Percentiles rank a stretch among this genome's conserved stretches.
These are phyloP conservation scores for Halcyon leucocephala DNA, from an alignment of 2,797 vertebrate species.

Conservation along the genomic window DNA sequence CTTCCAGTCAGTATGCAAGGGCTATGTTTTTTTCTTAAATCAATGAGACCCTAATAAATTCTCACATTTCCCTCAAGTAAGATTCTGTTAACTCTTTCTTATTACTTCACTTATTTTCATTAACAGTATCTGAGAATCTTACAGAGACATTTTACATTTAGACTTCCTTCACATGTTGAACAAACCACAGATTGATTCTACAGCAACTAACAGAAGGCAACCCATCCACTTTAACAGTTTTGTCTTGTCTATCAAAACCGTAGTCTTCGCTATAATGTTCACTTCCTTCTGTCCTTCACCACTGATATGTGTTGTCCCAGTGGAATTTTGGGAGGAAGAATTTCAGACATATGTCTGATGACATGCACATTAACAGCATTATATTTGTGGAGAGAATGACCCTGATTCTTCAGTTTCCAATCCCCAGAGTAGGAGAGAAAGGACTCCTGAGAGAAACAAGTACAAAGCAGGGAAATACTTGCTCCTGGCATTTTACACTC, in stretches of 20 bases:
- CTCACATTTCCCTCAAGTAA: neutral
- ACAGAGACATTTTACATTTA: neutral
- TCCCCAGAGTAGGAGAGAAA: neutral
- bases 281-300: neutral
- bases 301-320: neutral
- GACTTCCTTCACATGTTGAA: neutral
- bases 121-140: neutral
- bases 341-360: neutral
- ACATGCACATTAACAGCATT: neutral
- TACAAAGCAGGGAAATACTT: neutral
- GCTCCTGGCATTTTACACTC: neutral
- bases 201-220: neutral
- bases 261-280: neutral
- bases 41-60: neutral
- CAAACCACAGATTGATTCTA: neutral
- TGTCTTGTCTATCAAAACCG: neutral
- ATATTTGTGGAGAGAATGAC: neutral
- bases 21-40: neutral
- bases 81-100: neutral
- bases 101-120: neutral
- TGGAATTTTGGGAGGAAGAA: neutral
- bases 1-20: neutral
- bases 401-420: neutral
- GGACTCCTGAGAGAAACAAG: neutral
- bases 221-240: neutral